Evolutionary conservation across 2,888 invertebrate genomes (phyloP), one percentile per base, ranked within the genome.

Genomic region (Scaptomyza reducta): DNA sequence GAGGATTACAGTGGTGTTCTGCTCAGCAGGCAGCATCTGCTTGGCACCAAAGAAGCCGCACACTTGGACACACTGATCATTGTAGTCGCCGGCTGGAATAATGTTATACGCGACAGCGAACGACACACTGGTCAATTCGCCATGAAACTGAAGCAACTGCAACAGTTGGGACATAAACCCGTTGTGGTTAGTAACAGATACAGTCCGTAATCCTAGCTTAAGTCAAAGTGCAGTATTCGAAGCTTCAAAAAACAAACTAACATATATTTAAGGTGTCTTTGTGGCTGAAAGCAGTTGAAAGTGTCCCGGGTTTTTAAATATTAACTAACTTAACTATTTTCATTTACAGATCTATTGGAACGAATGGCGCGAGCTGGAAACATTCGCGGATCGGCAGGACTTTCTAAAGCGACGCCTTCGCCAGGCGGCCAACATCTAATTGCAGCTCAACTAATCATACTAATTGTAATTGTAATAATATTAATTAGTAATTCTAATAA

Each of bases 71-170:
- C 95, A 92, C 93, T 93, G 92, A 94, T 92, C 3, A 72, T 96
- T 7, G 91, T 95, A 0, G 88, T 94, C 31, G 93, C 93, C 18
- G 94, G 94, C 18, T 93, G 94, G 92, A 95, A 95, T 91, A 93
- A 93, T 72, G 92, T 93, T 16, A 92, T 94, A 27, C 90, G 93
- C 53, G 92, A 93, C 27, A 92, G 92, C 16, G 86, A 92, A 33
- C 88, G 82, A 27, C 92, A 93, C 9, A 93, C 94, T 41, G 96
- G 96, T 11, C 92, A 92, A 18, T 92, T 94, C 65, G 81, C 90
- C n/a, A 92, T 93, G 86, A 96, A 96, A 92, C 69, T 94, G 13
- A 92, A 93, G 61, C 96, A 96, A 80, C 91, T 96, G 16, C 87
- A 92, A 74, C 89, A 92, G 53, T 89, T 96, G 59, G 95, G 95